Percentiles rank a stretch among this genome's conserved stretches.
Conservation (phyloP, 2,113 vertebrate species). For the Paramisgurnus dabryanus region DNA sequence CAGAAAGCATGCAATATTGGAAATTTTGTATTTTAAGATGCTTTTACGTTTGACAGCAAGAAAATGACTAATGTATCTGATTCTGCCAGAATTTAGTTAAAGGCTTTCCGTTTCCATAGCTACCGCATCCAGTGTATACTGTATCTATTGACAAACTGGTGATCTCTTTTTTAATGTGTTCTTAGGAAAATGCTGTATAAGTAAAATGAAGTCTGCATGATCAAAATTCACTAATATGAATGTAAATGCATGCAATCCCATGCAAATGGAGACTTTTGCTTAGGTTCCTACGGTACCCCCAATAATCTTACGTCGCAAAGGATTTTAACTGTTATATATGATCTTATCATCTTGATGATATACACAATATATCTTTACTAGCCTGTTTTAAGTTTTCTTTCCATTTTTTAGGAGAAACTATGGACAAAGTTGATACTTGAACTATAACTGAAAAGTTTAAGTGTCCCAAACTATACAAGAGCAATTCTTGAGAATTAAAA, state of each 20-base stretch:
- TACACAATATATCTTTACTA: too few relatives aligned
- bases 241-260: not conserved
- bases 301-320: too few relatives aligned
- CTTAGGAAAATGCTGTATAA: not conserved
- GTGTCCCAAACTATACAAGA: too few relatives aligned
- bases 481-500: too few relatives aligned
- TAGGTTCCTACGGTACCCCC: too few relatives aligned
- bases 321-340: too few relatives aligned
- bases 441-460: too few relatives aligned
- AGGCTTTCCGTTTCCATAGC: constrained; percentile 22
- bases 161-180: constrained; percentile 5
- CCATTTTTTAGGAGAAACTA: too few relatives aligned
- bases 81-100: constrained; percentile 18
- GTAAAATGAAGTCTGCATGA: not conserved
- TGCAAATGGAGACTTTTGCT: too few relatives aligned
- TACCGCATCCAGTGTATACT: not conserved
- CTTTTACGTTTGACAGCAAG: constrained; percentile 22
- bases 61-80: constrained; percentile 11
- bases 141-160: constrained; percentile 9
- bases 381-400: too few relatives aligned
- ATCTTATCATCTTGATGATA: too few relatives aligned
- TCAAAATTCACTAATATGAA: not conserved
- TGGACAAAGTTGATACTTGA: too few relatives aligned
- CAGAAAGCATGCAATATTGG: not conserved
- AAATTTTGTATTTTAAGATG: not conserved